These are phyloP conservation scores for Sus cebifrons DNA, from an alignment of 2,797 vertebrate genomes.

Conservation along the genomic window DNA sequence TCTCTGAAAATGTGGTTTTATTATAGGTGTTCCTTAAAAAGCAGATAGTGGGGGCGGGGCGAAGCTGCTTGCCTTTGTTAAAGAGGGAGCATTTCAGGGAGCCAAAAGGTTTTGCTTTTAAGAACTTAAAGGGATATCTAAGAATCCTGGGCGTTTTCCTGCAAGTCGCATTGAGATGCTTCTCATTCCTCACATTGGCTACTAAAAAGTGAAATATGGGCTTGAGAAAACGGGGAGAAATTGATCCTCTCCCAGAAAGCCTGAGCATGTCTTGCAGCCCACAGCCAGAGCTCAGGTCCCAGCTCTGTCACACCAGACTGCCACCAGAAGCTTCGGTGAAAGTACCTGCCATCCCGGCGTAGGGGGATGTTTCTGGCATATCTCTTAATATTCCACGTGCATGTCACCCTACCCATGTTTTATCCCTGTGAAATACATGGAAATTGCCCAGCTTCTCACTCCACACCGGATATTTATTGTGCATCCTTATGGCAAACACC, in stretches of 20 bases:
- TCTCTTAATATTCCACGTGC: neutral
- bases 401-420: neutral
- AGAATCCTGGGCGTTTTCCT: conserved; percentile 23
- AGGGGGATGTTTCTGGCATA: neutral
- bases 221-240: neutral
- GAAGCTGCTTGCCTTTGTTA: neutral
- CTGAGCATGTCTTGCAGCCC: accelerated
- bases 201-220: neutral
- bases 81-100: conserved; percentile 41
- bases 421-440: neutral
- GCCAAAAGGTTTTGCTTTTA: conserved; percentile 4
- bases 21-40: conserved; percentile 35
- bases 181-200: conserved; percentile 46
- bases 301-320: accelerated
- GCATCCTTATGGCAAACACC: neutral
- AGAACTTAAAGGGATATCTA: neutral
- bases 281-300: neutral
- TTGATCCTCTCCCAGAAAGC: neutral
- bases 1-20: conserved; percentile 39
- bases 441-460: neutral
- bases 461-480: accelerated
- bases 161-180: neutral
- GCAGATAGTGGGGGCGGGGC: accelerated
- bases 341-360: accelerated
- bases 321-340: accelerated